phyloP scores from a whole-genome alignment of 2,113 vertebrate genomes.

The Corythoichthys haematopterus region DNA sequence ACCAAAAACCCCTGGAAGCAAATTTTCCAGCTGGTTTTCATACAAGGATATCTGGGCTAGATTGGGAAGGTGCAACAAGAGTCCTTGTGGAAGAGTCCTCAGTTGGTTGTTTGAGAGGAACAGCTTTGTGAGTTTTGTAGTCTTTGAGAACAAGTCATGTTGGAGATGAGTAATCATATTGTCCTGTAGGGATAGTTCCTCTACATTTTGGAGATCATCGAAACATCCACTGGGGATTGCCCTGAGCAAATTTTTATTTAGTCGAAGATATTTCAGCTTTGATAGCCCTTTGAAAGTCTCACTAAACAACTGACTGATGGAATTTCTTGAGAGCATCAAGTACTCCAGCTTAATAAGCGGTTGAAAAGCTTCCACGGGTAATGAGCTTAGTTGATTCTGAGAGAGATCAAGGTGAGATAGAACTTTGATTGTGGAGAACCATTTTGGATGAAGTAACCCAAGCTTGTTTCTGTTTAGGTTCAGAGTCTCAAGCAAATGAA shows the following conservation, averaged over 20 bases:
- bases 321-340: conserved; percentile 80
- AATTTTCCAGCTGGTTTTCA: conserved; percentile 76
- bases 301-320: conserved; percentile 65
- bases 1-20: conserved; percentile 77
- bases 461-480: conserved; percentile 77
- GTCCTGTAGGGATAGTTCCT: conserved; percentile 81
- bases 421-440: conserved; percentile 43
- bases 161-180: conserved; percentile 78
- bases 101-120: conserved; percentile 84
- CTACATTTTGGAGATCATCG: conserved; percentile 72
- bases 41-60: conserved; percentile 82
- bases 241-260: conserved; percentile 78
- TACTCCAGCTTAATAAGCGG: conserved; percentile 58
- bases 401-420: conserved; percentile 56
- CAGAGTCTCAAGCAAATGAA: conserved; percentile 73
- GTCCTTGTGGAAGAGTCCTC: conserved; percentile 69
- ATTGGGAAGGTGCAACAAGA: conserved; percentile 76
- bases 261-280: conserved; percentile 73
- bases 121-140: conserved; percentile 77
- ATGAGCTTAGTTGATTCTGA: conserved; percentile 50
- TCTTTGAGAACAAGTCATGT: conserved; percentile 74
- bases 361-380: conserved; percentile 52
- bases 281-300: conserved; percentile 74
- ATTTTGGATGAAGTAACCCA: conserved; percentile 43
- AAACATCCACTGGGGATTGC: conserved; percentile 74